Conservation (phyloP, 2,888 invertebrate genomes). For the Callosobruchus maculatus region DNA sequence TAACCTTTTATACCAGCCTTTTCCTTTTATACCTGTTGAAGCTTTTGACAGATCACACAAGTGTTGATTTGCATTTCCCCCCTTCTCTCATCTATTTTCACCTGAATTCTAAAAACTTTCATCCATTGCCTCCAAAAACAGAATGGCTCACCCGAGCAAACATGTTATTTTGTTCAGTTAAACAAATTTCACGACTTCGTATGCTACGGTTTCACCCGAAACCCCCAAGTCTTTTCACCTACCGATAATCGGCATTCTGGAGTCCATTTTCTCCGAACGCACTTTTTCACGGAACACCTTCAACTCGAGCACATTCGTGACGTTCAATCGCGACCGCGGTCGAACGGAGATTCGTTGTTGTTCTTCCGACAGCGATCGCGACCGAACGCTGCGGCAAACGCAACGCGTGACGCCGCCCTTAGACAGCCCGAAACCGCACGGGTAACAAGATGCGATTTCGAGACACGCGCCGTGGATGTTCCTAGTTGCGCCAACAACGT, state of each 20-base stretch:
- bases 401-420: neutral
- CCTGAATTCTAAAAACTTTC: too few relatives aligned
- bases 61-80: too few relatives aligned
- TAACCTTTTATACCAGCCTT: too few relatives aligned
- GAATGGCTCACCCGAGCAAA: too few relatives aligned
- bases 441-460: conserved; percentile 27
- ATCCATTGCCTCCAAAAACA: too few relatives aligned
- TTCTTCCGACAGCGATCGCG: neutral
- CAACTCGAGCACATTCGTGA: neutral
- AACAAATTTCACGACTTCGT: too few relatives aligned
- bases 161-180: too few relatives aligned
- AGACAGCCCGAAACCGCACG: conserved; percentile 22
- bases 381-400: conserved; percentile 1
- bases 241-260: conserved; percentile 12
- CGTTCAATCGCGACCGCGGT: neutral
- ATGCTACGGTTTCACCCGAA: conserved; percentile 5
- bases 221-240: conserved; percentile 16
- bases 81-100: too few relatives aligned
- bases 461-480: conserved; percentile 5
- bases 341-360: conserved; percentile 6
- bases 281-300: conserved; percentile 6
- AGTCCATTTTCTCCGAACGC: conserved; percentile 21
- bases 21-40: too few relatives aligned
- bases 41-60: too few relatives aligned
- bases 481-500: neutral